Evolutionary conservation across 2,113 vertebrate genomes (phyloP).

Genomic region (Oophaga pumilio): DNA sequence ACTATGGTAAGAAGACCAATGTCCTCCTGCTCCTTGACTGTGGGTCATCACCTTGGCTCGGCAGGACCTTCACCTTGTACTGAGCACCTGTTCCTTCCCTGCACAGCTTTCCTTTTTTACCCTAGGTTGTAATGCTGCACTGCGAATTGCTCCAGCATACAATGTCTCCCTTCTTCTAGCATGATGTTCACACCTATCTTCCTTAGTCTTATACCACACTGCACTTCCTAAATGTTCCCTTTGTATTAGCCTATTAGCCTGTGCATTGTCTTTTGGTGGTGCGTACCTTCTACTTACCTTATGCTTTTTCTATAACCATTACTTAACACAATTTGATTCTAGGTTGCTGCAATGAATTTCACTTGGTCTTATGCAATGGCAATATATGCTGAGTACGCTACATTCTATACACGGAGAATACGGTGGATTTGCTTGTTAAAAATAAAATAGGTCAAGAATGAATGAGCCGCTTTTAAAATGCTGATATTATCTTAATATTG

Average conservation of each 20-base stretch:
- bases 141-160: constrained; percentile 1
- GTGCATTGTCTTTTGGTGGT: background rate
- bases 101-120: background rate
- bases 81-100: constrained; percentile 7
- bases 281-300: background rate
- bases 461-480: background rate
- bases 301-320: background rate
- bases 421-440: background rate
- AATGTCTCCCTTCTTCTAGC: background rate
- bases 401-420: background rate
- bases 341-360: background rate
- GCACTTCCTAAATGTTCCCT: background rate
- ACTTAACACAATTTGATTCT: background rate
- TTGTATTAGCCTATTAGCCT: background rate
- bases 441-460: background rate
- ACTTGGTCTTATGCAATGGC: background rate
- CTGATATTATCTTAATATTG: background rate
- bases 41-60: constrained; percentile 5
- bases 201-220: background rate
- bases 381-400: background rate
- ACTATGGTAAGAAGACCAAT: constrained; percentile 47
- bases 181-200: constrained; percentile 22
- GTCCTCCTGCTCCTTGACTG: background rate
- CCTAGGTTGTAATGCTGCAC: background rate
- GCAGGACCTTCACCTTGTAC: background rate